Base-by-base conservation (phyloP, 1,140 invertebrate genomes). In the Formica exsecta region DNA sequence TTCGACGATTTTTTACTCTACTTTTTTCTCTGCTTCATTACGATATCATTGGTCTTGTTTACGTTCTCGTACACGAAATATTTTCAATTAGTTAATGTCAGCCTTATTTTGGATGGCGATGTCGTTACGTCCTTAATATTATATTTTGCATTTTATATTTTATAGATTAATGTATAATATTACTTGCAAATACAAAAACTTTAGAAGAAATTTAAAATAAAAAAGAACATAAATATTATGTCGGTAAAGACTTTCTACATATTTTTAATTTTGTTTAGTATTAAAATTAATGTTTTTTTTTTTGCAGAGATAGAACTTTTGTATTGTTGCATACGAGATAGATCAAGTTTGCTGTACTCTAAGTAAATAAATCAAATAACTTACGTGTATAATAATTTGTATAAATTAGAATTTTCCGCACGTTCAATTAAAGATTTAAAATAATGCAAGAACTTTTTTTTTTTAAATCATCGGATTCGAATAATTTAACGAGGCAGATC, bases 31-130 rank as follows among this genome's bases (percentile, higher is more conserved):
- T 73, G 16, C 3, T n/a, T 71, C 22, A 1, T 61, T 51, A 22
- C 29, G 66, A 48, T 75, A 88, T 77, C 59, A 73, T 65, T 68
- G 36, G 32, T 88, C 25, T 38, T 36, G 7, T 84, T 86, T 36
- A 19, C 11, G 38, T 22, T 74, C 32, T 7, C 3, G 4, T 48
- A 32, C 16, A 16, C 13, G 38, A 62, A 74, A 54, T 13, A 13
- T 48, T 13, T n/a, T 54, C 11, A 41, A 22, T 81, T 71, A 73
- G 16, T 41, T 41, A 70, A 29, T 41, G 65, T 54, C 16, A 0
- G 1, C 22, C 6, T 44, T 73, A 19, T 32, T 3, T 2, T 44
- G 9, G 11, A 68, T 0, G 1, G 1, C 36, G 22, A 61, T 4
- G 36, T 11, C 16, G 3, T 48, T 81, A 70, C 2, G 19, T 41